Evolutionary conservation across 1,140 invertebrate species (phyloP).

Genomic region (Globodera ellingtonae): DNA sequence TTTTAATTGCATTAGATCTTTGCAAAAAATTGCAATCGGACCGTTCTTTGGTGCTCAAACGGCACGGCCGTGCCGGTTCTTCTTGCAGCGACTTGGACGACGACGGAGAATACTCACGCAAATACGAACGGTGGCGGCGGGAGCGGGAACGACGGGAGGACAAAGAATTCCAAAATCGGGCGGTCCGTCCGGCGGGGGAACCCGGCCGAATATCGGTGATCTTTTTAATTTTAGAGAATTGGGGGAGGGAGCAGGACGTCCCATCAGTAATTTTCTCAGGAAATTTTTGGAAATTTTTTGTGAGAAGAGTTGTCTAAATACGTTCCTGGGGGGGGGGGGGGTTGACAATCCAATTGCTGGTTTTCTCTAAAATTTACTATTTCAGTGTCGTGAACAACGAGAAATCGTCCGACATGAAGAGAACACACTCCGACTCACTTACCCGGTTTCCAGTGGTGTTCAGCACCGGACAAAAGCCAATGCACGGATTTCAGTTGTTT

Average conservation of each 20-base stretch:
- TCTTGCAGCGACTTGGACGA: slow-evolving; percentile 20
- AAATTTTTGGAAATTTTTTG: not conserved
- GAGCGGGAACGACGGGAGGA: slow-evolving; percentile 13
- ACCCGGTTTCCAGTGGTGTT: slow-evolving; percentile 37
- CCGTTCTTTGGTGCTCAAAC: slow-evolving; percentile 28
- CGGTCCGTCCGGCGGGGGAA: slow-evolving; percentile 15
- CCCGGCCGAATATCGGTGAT: not conserved
- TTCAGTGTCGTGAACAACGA: slow-evolving; percentile 1
- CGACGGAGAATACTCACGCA: slow-evolving; percentile 19
- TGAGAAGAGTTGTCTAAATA: too few relatives aligned
- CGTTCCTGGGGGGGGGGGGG: too few relatives aligned
- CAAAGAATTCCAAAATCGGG: slow-evolving; percentile 27
- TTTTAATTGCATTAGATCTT: slow-evolving; percentile 9
- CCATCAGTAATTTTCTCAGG: not conserved
- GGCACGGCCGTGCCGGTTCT: slow-evolving; percentile 5
- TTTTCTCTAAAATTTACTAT: not conserved
- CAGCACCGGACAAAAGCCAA: slow-evolving; percentile 29
- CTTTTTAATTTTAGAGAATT: too few relatives aligned
- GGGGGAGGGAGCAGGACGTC: not conserved
- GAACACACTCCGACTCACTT: slow-evolving; percentile 16
- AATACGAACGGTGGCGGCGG: slow-evolving; percentile 28
- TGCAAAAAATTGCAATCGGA: slow-evolving; percentile 37
- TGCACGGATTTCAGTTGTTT: not conserved
- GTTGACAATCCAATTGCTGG: too few relatives aligned
- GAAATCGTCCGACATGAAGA: slow-evolving; percentile 21